A percentile compares a stretch with the other conserved stretches of the same genome.
Conservation (phyloP, 2,888 invertebrate species). For the Agrypnus murinus region DNA sequence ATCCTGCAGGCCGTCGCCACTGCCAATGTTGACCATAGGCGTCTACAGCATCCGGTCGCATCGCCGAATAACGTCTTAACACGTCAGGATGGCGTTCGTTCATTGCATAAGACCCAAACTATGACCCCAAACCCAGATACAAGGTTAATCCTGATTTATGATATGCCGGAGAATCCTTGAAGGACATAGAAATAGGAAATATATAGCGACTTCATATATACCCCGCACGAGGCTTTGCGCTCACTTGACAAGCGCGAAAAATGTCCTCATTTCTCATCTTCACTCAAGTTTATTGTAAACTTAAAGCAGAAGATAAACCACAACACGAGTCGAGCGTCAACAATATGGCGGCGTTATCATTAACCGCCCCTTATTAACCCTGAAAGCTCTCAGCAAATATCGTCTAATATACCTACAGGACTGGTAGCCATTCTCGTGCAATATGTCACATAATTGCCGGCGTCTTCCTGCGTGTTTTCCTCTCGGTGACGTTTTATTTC, state of each 20-base stretch:
- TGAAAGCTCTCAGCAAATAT: slow-evolving; percentile 44
- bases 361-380: slow-evolving; percentile 55
- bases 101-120: slow-evolving; percentile 54
- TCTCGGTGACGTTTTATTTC: slow-evolving; percentile 62
- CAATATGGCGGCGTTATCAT: slow-evolving; percentile 51
- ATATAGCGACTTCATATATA: slow-evolving; percentile 64
- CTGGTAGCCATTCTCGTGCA: slow-evolving; percentile 50
- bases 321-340: slow-evolving; percentile 50
- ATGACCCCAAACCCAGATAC: slow-evolving; percentile 61
- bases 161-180: slow-evolving; percentile 62
- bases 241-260: slow-evolving; percentile 65
- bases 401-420: slow-evolving; percentile 33
- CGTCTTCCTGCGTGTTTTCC: slow-evolving; percentile 59
- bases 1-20: slow-evolving; percentile 47
- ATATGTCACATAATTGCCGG: slow-evolving; percentile 63
- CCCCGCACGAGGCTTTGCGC: slow-evolving; percentile 61
- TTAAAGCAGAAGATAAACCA: slow-evolving; percentile 60
- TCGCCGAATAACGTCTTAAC: slow-evolving; percentile 42
- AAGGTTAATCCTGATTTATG: slow-evolving; percentile 67
- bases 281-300: slow-evolving; percentile 65
- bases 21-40: slow-evolving; percentile 47
- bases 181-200: slow-evolving; percentile 66
- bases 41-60: slow-evolving; percentile 49
- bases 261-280: slow-evolving; percentile 66
- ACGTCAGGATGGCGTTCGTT: slow-evolving; percentile 51